Percentiles rank a stretch among this genome's conserved stretches.
Evolutionary conservation across 2,797 vertebrate species (phyloP).

Genomic region (Gadopsis marmoratus): DNA sequence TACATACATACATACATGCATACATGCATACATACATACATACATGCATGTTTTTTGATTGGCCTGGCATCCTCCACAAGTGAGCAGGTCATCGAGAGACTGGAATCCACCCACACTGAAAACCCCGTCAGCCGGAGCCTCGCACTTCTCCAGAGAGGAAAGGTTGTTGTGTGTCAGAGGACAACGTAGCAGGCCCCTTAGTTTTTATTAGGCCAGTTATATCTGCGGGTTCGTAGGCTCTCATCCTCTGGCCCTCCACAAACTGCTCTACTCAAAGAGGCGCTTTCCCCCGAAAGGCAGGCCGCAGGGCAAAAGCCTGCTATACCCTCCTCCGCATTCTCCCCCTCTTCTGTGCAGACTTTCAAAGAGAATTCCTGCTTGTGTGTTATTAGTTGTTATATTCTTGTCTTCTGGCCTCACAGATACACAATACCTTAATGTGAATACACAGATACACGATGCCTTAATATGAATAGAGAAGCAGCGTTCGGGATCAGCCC

Average conservation of each 20-base stretch:
- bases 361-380: constrained; percentile 81
- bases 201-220: constrained; percentile 73
- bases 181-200: constrained; percentile 64
- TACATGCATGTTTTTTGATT: constrained; percentile 52
- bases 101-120: constrained; percentile 71
- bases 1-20: no score
- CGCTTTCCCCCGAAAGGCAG: constrained; percentile 64
- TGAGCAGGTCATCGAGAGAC: constrained; percentile 67
- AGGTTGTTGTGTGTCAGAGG: constrained; percentile 71
- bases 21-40: background rate
- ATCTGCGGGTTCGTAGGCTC: constrained; percentile 76
- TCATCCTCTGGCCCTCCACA: constrained; percentile 73
- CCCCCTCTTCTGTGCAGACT: constrained; percentile 64
- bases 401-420: constrained; percentile 69
- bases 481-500: constrained; percentile 36
- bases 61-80: constrained; percentile 71
- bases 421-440: constrained; percentile 60
- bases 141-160: constrained; percentile 52
- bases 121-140: constrained; percentile 52
- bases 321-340: constrained; percentile 65
- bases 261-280: constrained; percentile 76
- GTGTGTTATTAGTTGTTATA: constrained; percentile 70
- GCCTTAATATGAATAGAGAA: constrained; percentile 50
- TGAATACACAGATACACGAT: constrained; percentile 57
- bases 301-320: constrained; percentile 66